Evolutionary conservation across 2,888 invertebrate species (phyloP).

Genomic region (Oscheius sp.): DNA sequence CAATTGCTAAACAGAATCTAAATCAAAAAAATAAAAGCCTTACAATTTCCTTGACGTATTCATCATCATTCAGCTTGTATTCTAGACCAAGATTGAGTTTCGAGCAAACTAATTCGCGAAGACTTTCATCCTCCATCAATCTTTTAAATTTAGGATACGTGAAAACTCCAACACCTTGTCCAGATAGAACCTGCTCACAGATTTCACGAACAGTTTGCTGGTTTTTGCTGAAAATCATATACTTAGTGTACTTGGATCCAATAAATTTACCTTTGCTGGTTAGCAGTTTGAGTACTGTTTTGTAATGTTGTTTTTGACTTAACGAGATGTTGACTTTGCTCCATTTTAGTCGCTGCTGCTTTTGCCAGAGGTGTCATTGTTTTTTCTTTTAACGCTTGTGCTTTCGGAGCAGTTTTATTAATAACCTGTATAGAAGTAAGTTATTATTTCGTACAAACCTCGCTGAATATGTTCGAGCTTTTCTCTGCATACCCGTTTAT

Average conservation of each 20-base stretch:
- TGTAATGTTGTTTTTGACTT: conserved; percentile 44
- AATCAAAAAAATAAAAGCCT: conserved; percentile 68
- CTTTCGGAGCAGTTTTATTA: conserved; percentile 69
- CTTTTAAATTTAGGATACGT: conserved; percentile 76
- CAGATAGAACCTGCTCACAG: conserved; percentile 79
- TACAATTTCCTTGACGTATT: conserved; percentile 96
- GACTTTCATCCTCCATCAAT: conserved; percentile 97
- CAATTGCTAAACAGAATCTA: conserved; percentile 78
- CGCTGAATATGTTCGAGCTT: conserved; percentile 65
- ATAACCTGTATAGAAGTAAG: conserved; percentile 45
- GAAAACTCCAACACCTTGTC: conserved; percentile 95
- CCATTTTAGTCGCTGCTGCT: conserved; percentile 61
- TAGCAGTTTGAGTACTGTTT: conserved; percentile 59
- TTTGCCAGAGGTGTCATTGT: conserved; percentile 65
- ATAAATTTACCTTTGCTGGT: conserved; percentile 53
- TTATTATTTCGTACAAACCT: conserved; percentile 35
- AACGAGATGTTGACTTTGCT: conserved; percentile 65
- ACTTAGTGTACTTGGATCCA: too few relatives aligned
- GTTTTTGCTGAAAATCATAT: conserved; percentile 70
- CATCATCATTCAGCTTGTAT: conserved; percentile 87
- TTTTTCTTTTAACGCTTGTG: conserved; percentile 67
- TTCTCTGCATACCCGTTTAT: conserved; percentile 69
- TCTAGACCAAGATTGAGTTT: conserved; percentile 92
- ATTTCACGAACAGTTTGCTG: conserved; percentile 69
- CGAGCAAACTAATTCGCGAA: conserved; percentile 91